A percentile compares a stretch with the other conserved stretches of the same genome.
Evolutionary conservation across 2,113 vertebrate genomes (phyloP).

Genomic region (Thinocorus orbignyianus): DNA sequence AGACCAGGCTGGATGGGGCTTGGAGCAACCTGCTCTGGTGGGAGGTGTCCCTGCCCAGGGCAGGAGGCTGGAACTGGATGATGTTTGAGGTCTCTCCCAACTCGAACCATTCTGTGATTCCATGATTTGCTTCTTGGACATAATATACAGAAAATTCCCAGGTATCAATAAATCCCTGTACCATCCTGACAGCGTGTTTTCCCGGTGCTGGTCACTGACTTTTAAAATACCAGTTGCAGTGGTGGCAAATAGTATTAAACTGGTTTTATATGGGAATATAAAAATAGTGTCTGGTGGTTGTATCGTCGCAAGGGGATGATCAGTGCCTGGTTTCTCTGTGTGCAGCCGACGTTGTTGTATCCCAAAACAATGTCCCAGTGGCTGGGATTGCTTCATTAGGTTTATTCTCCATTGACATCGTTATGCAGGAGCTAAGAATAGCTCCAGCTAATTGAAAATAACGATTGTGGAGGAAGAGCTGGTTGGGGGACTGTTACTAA

Average conservation of each 20-base stretch:
- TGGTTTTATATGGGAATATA: not conserved
- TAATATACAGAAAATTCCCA: not conserved
- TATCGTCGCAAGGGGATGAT: constrained; percentile 11
- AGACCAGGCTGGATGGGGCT: too few relatives aligned
- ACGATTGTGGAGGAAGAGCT: constrained; percentile 37
- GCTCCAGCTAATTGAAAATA: constrained; percentile 58
- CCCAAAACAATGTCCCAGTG: constrained; percentile 18
- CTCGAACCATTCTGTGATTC: too few relatives aligned
- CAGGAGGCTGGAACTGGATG: too few relatives aligned
- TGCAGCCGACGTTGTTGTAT: constrained; percentile 27
- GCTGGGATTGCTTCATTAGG: constrained; percentile 47
- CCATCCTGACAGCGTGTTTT: not conserved
- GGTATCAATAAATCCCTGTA: not conserved
- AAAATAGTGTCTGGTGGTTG: not conserved
- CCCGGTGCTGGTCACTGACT: not conserved
- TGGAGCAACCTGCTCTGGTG: too few relatives aligned
- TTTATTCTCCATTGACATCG: constrained; percentile 35
- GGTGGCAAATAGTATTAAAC: not conserved
- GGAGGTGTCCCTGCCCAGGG: too few relatives aligned
- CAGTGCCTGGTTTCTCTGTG: constrained; percentile 24
- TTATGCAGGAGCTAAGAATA: constrained; percentile 62
- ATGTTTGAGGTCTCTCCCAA: too few relatives aligned
- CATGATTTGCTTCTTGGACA: not conserved
- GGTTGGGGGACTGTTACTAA: constrained; percentile 28
- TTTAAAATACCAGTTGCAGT: not conserved